A percentile compares a stretch with the other conserved stretches of the same genome.
These are phyloP conservation scores for Mormyrops attenuatus DNA, from an alignment of 2,797 vertebrate species.

Conservation along the genomic window DNA sequence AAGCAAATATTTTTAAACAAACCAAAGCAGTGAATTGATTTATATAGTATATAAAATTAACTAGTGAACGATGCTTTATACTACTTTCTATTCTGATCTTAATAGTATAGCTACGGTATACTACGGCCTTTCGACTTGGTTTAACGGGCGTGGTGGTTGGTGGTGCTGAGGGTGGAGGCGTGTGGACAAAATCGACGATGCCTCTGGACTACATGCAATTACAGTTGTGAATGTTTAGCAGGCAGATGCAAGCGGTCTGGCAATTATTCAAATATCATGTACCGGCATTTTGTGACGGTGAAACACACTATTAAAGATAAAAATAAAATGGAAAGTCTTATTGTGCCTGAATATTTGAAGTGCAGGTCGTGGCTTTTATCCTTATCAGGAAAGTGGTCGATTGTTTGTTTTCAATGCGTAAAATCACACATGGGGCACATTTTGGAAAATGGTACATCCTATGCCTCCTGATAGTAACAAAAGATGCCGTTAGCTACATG, in stretches of 20 bases:
- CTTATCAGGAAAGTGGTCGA: not conserved
- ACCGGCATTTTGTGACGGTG: conserved; percentile 6
- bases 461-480: not conserved
- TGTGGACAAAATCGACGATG: not conserved
- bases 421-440: not conserved
- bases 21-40: conserved; percentile 6
- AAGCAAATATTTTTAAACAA: conserved; percentile 57
- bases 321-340: not conserved
- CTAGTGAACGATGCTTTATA: not conserved
- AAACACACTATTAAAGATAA: not conserved
- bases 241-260: not conserved
- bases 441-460: not conserved
- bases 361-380: not conserved
- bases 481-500: not conserved
- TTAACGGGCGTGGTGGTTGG: not conserved
- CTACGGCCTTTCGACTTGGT: not conserved
- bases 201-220: not conserved
- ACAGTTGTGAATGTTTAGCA: not conserved
- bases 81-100: not conserved
- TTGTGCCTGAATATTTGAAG: not conserved
- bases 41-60: not conserved
- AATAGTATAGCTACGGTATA: not conserved
- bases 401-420: not conserved
- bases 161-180: not conserved
- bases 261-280: not conserved